Base-by-base conservation (phyloP, 2,888 invertebrate species). In the Ptilodon capucinus region DNA sequence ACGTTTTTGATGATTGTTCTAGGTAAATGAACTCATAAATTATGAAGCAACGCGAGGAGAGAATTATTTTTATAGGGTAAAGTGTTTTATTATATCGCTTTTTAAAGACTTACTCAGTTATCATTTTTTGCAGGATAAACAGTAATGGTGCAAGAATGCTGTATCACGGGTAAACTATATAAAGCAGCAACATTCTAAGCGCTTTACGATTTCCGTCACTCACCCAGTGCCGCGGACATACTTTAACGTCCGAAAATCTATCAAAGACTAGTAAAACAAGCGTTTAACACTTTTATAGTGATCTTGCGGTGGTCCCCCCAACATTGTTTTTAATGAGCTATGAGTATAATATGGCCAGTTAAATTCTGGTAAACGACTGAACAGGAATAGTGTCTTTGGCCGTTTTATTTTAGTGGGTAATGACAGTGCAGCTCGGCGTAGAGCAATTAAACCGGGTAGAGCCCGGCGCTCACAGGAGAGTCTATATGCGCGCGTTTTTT, bases 241-340 rank as follows among this genome's bases (percentile, higher is more conserved):
- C 60, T 63, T 60, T 66, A 70, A 70, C 58, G 68, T 60, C 58
- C 45, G 51, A 66, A 76, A 66, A 74, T 74, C 79, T 75, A 81
- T 84, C 80, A 82, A 82, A 76, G 64, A 64, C 73, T 74, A 79
- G 80, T 82, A 77, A 79, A 78, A 64, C 71, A 62, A 60, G 51
- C 76, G 71, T 79, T 81, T 75, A 80, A 74, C 66, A 73, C 64
- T 76, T 85, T 85, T 81, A 86, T 82, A 79, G 78, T 70, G 69
- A 71, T 70, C 73, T 68, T 76, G 78, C 72, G 89, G 89, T 88
- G 88, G 88, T 86, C 86, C 57, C n/a, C 73, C 74, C 68, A 78
- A 90, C 89, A 87, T 88, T 90, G 89, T 90, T 81, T 86, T 89
- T 90, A 88, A 90, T 87, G 86, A 82, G 75, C 79, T 73, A 82